These are phyloP conservation scores for Acanthoscelides obtectus DNA, from an alignment of 2,888 invertebrate species.

Conservation along the genomic window DNA sequence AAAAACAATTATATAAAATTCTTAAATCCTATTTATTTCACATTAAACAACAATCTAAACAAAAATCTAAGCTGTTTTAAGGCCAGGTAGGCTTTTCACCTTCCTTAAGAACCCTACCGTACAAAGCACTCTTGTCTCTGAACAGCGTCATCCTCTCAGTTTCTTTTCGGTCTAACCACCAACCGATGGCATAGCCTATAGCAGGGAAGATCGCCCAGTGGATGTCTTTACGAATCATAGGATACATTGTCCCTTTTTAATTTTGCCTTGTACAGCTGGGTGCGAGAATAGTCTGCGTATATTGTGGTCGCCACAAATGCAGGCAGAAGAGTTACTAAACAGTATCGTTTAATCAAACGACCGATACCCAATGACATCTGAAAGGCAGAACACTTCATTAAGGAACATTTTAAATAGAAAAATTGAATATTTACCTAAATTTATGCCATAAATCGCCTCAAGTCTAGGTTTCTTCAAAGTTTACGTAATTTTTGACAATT, in stretches of 20 bases:
- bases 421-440: not conserved
- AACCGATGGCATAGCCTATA: constrained; percentile 57
- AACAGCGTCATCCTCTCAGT: constrained; percentile 66
- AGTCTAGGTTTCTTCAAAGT: not conserved
- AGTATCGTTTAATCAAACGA: constrained; percentile 57
- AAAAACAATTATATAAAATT: too few species aligned
- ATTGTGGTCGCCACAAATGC: constrained; percentile 55
- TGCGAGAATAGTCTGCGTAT: constrained; percentile 68
- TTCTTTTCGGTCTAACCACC: constrained; percentile 63
- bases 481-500: not conserved
- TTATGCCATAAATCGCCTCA: not conserved
- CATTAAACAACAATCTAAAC: not conserved
- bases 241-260: constrained; percentile 48
- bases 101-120: constrained; percentile 60
- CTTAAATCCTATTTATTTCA: not conserved
- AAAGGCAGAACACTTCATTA: constrained; percentile 9
- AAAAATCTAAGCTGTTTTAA: constrained; percentile 16
- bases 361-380: constrained; percentile 52
- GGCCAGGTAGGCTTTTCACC: constrained; percentile 75
- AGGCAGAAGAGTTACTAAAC: constrained; percentile 65
- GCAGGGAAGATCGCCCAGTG: constrained; percentile 52
- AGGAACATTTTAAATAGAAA: not conserved
- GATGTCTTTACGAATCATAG: constrained; percentile 52
- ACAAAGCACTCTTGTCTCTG: constrained; percentile 76
- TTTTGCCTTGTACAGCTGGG: constrained; percentile 63